phyloP scores from a whole-genome alignment of 1,140 invertebrate species.

The Nylanderia fulva region DNA sequence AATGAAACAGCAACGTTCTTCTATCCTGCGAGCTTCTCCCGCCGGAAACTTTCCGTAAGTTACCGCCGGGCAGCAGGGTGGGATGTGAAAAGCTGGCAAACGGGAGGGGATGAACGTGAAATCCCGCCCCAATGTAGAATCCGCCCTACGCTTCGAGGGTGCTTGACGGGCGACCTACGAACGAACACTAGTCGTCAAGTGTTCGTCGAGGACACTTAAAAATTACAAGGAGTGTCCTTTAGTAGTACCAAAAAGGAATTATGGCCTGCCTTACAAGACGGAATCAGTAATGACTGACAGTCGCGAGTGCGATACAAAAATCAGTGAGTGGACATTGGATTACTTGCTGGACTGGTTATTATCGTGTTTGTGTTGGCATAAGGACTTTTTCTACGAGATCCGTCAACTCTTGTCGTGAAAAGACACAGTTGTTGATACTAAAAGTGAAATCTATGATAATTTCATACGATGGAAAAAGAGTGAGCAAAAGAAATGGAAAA shows the following conservation, averaged over 20 bases:
- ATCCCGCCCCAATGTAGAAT: constrained; percentile 77
- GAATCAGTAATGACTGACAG: not conserved
- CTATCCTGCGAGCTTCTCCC: not conserved
- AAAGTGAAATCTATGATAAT: not conserved
- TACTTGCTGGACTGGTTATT: not conserved
- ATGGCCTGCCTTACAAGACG: not conserved
- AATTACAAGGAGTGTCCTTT: constrained; percentile 79
- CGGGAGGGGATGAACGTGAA: constrained; percentile 63
- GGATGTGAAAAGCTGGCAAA: constrained; percentile 18
- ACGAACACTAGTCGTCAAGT: constrained; percentile 85
- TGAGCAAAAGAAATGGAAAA: not conserved
- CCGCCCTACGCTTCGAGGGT: constrained; percentile 82
- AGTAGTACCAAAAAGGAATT: constrained; percentile 52
- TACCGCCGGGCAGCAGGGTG: constrained; percentile 29
- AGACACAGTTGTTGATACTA: not conserved
- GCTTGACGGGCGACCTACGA: constrained; percentile 78
- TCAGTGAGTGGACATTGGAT: constrained; percentile 10
- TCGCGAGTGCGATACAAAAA: not conserved
- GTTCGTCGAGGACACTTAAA: constrained; percentile 85
- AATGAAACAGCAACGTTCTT: not conserved
- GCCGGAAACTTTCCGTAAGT: constrained; percentile 25
- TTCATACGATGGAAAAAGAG: not conserved
- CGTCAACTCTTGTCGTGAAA: not conserved
- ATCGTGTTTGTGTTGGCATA: not conserved
- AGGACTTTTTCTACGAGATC: not conserved